Conservation (phyloP, 2,797 vertebrate species). For the Paedocypris micromegethes region DNA sequence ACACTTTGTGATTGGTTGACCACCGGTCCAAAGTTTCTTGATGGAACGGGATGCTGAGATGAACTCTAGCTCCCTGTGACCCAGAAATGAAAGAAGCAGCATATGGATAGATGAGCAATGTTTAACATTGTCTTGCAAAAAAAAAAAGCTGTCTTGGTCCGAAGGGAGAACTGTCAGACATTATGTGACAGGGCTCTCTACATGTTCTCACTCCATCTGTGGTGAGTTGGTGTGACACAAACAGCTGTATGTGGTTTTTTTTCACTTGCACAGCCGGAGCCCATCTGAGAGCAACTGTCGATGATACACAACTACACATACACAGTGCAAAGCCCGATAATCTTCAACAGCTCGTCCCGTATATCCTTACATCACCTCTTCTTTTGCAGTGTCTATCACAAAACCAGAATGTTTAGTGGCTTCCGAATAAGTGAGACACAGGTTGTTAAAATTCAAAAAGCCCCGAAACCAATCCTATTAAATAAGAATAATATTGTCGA, state of each 20-base stretch:
- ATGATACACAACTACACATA: constrained; percentile 28
- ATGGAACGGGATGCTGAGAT: no score
- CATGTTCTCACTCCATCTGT: constrained; percentile 51
- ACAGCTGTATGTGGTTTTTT: constrained; percentile 45
- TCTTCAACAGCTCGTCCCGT: constrained; percentile 6
- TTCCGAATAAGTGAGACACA: no score
- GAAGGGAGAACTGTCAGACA: constrained; percentile 12
- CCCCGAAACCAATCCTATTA: no score
- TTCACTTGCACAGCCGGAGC: constrained; percentile 41
- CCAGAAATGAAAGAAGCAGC: no score
- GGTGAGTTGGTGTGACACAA: constrained; percentile 34
- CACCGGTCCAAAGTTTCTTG: no score
- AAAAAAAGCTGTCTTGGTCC: constrained; percentile 4
- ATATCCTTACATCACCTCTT: constrained; percentile 12
- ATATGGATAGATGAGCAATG: no score
- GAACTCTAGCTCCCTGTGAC: no score
- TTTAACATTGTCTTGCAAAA: neutral
- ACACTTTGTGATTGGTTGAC: no score
- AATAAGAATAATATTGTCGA: no score
- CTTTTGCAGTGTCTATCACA: neutral
- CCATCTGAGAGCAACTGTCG: constrained; percentile 44
- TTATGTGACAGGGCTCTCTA: constrained; percentile 42
- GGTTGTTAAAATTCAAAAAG: no score
- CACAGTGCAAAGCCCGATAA: constrained; percentile 26
- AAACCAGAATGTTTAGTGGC: no score